Percentiles rank a stretch among this genome's conserved stretches.
Evolutionary conservation across 2,113 vertebrate genomes (phyloP).

Genomic region (Tragelaphus buxtoni): DNA sequence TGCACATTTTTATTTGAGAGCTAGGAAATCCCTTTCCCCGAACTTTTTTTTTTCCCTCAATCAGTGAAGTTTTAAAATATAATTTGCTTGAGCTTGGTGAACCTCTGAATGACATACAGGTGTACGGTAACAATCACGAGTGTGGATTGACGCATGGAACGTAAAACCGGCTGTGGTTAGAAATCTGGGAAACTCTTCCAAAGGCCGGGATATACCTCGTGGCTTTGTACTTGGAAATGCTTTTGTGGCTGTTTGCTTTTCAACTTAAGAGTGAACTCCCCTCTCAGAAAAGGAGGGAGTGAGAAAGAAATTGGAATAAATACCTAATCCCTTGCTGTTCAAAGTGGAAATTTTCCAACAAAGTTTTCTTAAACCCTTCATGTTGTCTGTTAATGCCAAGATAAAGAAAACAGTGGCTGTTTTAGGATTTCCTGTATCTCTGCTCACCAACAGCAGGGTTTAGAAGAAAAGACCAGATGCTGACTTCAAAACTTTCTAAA

Average conservation of each 20-base stretch:
- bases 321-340: conserved; percentile 77
- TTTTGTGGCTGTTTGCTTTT: conserved; percentile 81
- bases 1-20: conserved; percentile 86
- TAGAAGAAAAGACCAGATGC: conserved; percentile 67
- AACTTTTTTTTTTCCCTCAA: conserved; percentile 74
- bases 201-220: conserved; percentile 65
- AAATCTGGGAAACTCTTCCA: conserved; percentile 68
- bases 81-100: conserved; percentile 79
- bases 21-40: conserved; percentile 85
- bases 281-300: conserved; percentile 47
- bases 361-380: conserved; percentile 74
- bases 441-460: conserved; percentile 53
- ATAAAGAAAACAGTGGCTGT: conserved; percentile 69
- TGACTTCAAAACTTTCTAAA: conserved; percentile 76
- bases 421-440: conserved; percentile 66
- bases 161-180: conserved; percentile 78
- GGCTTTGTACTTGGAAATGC: conserved; percentile 81
- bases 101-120: conserved; percentile 84
- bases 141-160: conserved; percentile 69
- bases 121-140: conserved; percentile 79
- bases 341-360: conserved; percentile 80
- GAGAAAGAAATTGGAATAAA: conserved; percentile 13
- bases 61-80: conserved; percentile 78
- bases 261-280: conserved; percentile 77
- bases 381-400: conserved; percentile 55